A percentile compares a stretch with the other conserved stretches of the same genome.
phyloP scores from a whole-genome alignment of 2,113 vertebrate species.

The Strix aluco region DNA sequence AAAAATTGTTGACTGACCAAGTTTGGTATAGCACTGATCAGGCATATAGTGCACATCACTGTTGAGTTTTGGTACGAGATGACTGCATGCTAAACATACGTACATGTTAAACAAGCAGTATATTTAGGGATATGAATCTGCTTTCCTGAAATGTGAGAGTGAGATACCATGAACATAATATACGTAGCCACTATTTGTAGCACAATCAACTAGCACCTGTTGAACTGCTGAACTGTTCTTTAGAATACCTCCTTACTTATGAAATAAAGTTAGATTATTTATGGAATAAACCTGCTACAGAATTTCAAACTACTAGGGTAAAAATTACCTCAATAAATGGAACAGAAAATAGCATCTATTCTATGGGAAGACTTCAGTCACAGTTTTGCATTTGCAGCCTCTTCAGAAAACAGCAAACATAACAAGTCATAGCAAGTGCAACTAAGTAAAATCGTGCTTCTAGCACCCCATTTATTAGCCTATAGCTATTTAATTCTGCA shows the following conservation, averaged over 20 bases:
- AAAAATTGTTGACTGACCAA: not conserved
- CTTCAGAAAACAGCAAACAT: not conserved
- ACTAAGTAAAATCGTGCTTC: not conserved
- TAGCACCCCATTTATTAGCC: not conserved
- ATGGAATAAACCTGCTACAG: not conserved
- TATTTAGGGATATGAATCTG: not conserved
- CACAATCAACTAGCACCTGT: not conserved
- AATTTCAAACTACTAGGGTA: not conserved
- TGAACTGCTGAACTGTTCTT: not conserved
- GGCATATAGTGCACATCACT: not conserved
- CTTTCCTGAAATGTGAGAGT: not conserved
- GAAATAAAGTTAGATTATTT: not conserved
- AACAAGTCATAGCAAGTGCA: not conserved
- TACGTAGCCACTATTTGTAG: not conserved
- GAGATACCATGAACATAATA: not conserved
- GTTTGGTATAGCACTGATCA: not conserved
- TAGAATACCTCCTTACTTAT: not conserved
- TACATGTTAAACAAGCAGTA: not conserved
- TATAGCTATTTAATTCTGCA: not conserved
- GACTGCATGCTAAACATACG: not conserved
- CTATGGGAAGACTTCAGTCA: not conserved
- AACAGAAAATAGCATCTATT: not conserved
- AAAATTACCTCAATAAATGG: not conserved
- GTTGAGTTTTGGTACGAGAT: not conserved
- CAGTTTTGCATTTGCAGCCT: not conserved